Conservation (phyloP, 2,888 invertebrate species). For the Orchestes rusci region DNA sequence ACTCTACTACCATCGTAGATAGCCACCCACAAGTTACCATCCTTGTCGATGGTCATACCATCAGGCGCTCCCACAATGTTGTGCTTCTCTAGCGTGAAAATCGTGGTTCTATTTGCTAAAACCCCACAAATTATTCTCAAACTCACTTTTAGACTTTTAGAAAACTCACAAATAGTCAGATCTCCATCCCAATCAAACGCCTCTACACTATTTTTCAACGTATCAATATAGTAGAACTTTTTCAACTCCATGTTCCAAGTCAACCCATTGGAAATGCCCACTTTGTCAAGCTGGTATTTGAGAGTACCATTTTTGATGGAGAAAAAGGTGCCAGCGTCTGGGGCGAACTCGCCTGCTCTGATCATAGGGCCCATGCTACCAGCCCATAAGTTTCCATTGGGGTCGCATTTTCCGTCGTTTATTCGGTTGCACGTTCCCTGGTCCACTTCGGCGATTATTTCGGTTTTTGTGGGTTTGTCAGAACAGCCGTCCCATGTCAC, state of each 20-base stretch:
- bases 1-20: conserved; percentile 63
- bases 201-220: conserved; percentile 54
- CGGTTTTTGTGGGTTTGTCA: conserved; percentile 45
- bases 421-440: conserved; percentile 52
- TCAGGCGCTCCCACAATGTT: conserved; percentile 51
- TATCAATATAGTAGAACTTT: conserved; percentile 71
- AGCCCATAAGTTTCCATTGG: conserved; percentile 60
- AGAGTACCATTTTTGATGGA: conserved; percentile 16
- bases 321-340: conserved; percentile 24
- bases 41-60: conserved; percentile 73
- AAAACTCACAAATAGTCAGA: conserved; percentile 44
- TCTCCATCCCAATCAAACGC: conserved; percentile 60
- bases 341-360: conserved; percentile 24
- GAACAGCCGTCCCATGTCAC: conserved; percentile 60
- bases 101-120: conserved; percentile 52
- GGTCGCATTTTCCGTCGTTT: conserved; percentile 77
- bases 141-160: too few relatives aligned
- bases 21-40: conserved; percentile 73
- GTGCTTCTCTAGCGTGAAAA: conserved; percentile 50
- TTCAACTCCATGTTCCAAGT: conserved; percentile 62
- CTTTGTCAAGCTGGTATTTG: conserved; percentile 26
- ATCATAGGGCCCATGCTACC: conserved; percentile 35
- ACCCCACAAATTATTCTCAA: too few relatives aligned
- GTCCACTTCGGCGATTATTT: conserved; percentile 52
- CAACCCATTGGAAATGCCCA: conserved; percentile 55